Evolutionary conservation across 2,113 vertebrate species (phyloP).

Genomic region (Grantiella picta): DNA sequence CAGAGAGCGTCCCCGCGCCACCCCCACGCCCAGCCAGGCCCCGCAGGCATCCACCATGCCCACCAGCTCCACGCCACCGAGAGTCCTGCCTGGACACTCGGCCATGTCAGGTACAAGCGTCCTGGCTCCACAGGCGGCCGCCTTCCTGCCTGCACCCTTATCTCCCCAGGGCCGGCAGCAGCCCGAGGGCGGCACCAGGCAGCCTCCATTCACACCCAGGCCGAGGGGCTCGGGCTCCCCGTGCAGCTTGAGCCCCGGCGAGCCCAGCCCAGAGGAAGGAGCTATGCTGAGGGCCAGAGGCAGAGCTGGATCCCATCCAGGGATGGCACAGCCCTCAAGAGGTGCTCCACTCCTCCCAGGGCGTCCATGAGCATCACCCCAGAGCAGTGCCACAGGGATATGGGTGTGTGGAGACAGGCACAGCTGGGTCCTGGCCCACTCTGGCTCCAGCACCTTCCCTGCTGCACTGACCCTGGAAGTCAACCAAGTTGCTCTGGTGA

Average conservation of each 20-base stretch:
- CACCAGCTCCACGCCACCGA: not conserved
- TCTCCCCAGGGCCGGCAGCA: not conserved
- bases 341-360: not conserved
- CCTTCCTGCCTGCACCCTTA: not conserved
- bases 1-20: constrained; percentile 18
- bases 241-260: fast-evolving
- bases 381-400: not conserved
- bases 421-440: not conserved
- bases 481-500: not conserved
- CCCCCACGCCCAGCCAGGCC: not conserved
- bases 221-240: not conserved
- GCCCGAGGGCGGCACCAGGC: not conserved
- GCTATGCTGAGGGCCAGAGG: not conserved
- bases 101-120: not conserved
- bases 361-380: not conserved
- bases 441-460: not conserved
- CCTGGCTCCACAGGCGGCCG: fast-evolving
- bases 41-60: not conserved
- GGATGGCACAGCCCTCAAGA: not conserved
- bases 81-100: not conserved
- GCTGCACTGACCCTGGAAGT: not conserved
- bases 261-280: not conserved
- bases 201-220: constrained; percentile 27
- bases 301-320: not conserved
- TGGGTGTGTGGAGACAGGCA: fast-evolving